phyloP scores from a whole-genome alignment of 2,113 vertebrate species.

The Campylomormyrus numenius region DNA sequence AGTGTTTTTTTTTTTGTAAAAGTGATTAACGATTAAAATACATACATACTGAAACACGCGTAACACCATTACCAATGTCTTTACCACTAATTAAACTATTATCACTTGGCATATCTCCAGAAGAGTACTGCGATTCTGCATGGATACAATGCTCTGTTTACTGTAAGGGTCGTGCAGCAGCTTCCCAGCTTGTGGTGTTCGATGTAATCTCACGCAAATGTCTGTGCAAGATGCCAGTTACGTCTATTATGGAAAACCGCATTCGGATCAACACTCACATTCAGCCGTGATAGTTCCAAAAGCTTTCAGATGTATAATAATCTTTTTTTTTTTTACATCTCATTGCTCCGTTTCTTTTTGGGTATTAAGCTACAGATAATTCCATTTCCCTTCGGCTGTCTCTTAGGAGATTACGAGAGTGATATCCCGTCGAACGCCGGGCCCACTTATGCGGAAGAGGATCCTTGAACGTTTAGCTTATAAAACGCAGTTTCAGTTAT shows the following conservation, averaged over 20 bases:
- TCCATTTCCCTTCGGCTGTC: constrained; percentile 8
- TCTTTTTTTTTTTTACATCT: constrained; percentile 15
- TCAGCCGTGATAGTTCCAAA: background rate
- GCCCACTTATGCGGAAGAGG: constrained; percentile 10
- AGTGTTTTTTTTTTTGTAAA: background rate
- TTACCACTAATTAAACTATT: background rate
- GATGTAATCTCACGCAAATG: background rate
- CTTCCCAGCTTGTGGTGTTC: background rate
- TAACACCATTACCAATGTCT: background rate
- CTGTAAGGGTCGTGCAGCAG: background rate
- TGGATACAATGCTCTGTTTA: background rate
- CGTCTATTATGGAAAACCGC: background rate
- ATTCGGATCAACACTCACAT: background rate
- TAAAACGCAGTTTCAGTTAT: background rate
- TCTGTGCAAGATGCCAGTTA: background rate
- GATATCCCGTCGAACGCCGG: constrained; percentile 21
- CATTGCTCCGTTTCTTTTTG: constrained; percentile 14
- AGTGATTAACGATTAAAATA: background rate
- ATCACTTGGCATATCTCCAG: background rate
- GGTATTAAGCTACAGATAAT: constrained; percentile 26
- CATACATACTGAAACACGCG: background rate
- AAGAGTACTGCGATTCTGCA: background rate
- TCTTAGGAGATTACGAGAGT: constrained; percentile 25
- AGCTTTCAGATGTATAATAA: constrained; percentile 12
- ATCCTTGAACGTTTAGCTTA: background rate